A percentile compares a stretch with the other conserved stretches of the same genome.
Conservation (phyloP, 2,113 vertebrate species). For the Pongo abelii region DNA sequence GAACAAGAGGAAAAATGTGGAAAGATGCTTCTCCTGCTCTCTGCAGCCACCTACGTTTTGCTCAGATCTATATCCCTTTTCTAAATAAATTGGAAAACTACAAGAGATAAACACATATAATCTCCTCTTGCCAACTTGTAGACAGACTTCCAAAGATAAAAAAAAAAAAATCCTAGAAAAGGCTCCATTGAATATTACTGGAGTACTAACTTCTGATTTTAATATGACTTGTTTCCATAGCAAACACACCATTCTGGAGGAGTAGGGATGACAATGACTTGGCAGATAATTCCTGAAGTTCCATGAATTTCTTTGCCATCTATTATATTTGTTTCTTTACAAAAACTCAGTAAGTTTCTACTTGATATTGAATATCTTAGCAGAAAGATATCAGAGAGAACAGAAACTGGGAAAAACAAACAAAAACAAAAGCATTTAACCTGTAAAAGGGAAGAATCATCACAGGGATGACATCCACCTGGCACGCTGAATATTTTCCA, state of each 20-base stretch:
- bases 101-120: neutral
- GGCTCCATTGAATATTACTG: neutral
- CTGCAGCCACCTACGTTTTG: neutral
- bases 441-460: neutral
- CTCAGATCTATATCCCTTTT: neutral
- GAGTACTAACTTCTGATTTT: neutral
- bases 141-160: neutral
- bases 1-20: neutral
- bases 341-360: neutral
- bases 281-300: neutral
- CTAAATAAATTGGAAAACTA: neutral
- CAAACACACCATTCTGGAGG: neutral
- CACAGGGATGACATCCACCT: neutral
- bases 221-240: neutral
- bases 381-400: neutral
- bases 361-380: neutral
- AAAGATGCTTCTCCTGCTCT: neutral
- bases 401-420: neutral
- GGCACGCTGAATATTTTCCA: neutral
- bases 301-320: neutral
- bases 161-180: neutral
- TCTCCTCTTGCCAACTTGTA: neutral
- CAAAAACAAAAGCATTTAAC: neutral
- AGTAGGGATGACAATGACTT: neutral
- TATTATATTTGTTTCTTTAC: neutral